Percentiles rank a stretch among this genome's conserved stretches.
Conservation (phyloP, 2,113 vertebrate genomes). For the Mohoua ochrocephala region DNA sequence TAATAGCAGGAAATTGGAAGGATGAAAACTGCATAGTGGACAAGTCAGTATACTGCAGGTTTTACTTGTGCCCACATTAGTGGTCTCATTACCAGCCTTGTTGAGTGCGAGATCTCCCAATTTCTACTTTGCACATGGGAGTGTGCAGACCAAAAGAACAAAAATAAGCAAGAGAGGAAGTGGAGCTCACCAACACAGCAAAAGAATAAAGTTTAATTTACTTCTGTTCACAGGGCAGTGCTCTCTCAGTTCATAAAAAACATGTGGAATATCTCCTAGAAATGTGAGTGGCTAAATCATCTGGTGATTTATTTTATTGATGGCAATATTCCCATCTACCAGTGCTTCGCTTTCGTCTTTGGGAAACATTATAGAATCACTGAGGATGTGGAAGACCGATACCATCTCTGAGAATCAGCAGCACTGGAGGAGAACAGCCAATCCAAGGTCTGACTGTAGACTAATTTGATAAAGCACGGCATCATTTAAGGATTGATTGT, state of each 20-base stretch:
- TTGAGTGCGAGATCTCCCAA: neutral
- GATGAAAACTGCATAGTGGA: constrained; percentile 1
- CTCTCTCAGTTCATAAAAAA: neutral
- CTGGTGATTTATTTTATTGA: constrained; percentile 26
- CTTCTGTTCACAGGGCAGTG: constrained; percentile 2
- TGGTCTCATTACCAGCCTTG: neutral
- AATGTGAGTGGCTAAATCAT: constrained; percentile 30
- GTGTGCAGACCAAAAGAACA: neutral
- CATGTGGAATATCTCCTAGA: constrained; percentile 37
- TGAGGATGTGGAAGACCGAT: constrained; percentile 15
- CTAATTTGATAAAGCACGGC: neutral
- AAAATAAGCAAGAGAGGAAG: neutral
- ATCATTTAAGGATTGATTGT: constrained; percentile 4
- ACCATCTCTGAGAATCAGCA: constrained; percentile 9
- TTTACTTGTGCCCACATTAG: neutral
- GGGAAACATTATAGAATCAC: neutral
- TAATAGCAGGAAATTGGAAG: constrained; percentile 9
- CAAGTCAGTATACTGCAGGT: neutral
- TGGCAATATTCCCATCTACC: constrained; percentile 25
- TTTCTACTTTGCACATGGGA: neutral
- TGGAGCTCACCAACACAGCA: neutral
- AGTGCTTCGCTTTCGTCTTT: neutral
- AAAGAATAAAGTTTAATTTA: constrained; percentile 20
- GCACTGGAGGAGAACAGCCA: neutral
- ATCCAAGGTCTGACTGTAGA: constrained; percentile 22